Evolutionary conservation across 2,113 vertebrate species (phyloP).

Genomic region (Phyllostomus discolor): DNA sequence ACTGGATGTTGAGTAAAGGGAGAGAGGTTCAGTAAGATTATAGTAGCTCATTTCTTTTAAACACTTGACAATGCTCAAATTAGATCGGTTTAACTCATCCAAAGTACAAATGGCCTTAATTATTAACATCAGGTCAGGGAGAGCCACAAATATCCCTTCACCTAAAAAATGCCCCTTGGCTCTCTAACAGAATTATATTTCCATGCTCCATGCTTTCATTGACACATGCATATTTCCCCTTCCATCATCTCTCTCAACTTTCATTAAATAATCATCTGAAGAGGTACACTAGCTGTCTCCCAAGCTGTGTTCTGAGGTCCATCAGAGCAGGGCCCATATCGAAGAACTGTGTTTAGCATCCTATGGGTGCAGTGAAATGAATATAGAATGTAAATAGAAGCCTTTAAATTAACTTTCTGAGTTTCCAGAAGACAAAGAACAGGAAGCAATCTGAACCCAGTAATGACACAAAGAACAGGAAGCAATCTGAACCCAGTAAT

Average conservation of each 20-base stretch:
- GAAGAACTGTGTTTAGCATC: not conserved
- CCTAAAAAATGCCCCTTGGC: not conserved
- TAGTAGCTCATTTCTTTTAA: accelerated
- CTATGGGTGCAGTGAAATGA: not conserved
- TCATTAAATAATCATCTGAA: not conserved
- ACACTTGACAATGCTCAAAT: not conserved
- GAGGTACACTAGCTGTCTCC: not conserved
- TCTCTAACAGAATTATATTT: not conserved
- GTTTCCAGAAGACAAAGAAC: not conserved
- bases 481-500: not conserved
- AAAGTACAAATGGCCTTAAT: not conserved
- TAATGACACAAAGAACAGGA: not conserved
- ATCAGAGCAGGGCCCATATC: not conserved
- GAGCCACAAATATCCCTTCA: not conserved
- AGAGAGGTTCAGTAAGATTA: not conserved
- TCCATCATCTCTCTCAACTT: not conserved
- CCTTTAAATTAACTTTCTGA: not conserved
- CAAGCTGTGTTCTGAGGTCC: not conserved
- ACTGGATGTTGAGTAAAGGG: not conserved
- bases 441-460: not conserved
- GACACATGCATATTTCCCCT: not conserved
- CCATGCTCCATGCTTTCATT: not conserved
- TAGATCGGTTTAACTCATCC: not conserved
- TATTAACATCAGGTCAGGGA: not conserved
- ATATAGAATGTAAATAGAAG: not conserved